Evolutionary conservation across 2,113 vertebrate genomes (phyloP), one percentile per base, ranked within the genome.

Genomic region (Mungos mungo): DNA sequence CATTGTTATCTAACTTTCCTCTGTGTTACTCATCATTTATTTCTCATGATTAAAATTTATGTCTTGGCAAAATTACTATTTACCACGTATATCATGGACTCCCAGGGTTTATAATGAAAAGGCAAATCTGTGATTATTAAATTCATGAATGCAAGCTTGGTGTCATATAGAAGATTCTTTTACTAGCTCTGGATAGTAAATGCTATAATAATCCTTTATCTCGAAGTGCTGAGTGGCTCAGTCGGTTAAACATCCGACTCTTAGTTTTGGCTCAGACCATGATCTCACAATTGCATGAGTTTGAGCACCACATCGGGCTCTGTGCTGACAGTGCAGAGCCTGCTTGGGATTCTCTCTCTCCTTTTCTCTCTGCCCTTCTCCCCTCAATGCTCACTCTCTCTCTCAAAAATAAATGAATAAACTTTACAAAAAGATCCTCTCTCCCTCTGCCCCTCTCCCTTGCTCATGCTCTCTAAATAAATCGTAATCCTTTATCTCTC

Each of bases 111-210:
- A 65, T 77, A 94, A 89, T 96, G 79, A 96, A 92, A 95, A 87
- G 69, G 27, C 65, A 92, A 72, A 47, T 47, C n/a, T 79, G 47
- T 92, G 72, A 82, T 82, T 65, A 82, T 90, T 96, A 93, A 91
- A 88, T 90, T 97, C 41, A 57, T 86, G 60, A 90, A 87, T 90
- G 23, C 0, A 7, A 84, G 68, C 16, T 63, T 90, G 66, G 27
- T 21, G n/a, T 76, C 88, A 29, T 74, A 16, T 72, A 92, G 23
- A 86, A 77, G 88, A 92, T 84, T 93, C 60, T 76, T 1, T 90
- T 96, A 93, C 68, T 88, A 86, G 41, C 54, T 94, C 77, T 94
- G 47, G 47, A 35, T 94, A 91, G 83, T 91, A 96, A 93, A 91
- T 72, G 16, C 31, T 92, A 9, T 91, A 84, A 72, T 82, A 38